Evolutionary conservation across 2,113 vertebrate species (phyloP).

Genomic region (Entomyzon cyanotis): DNA sequence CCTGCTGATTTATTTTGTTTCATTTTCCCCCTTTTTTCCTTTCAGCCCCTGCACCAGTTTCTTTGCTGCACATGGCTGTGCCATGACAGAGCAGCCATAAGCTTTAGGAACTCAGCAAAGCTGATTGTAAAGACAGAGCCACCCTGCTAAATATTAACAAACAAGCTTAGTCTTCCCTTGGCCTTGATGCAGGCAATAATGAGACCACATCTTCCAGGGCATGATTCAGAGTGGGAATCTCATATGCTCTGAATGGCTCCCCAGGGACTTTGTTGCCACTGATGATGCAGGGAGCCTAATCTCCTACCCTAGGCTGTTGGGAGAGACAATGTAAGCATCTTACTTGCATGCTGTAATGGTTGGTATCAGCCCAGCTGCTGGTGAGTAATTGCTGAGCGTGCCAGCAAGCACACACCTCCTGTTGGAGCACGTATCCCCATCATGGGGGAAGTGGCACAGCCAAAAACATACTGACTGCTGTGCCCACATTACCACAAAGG

Average conservation of each 20-base stretch:
- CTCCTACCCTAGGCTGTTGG: conserved; percentile 11
- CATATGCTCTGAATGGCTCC: conserved; percentile 16
- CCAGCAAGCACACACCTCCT: conserved; percentile 18
- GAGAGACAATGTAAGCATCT: conserved; percentile 39
- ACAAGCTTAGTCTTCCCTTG: not conserved
- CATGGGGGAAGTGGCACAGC: not conserved
- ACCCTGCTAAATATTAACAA: not conserved
- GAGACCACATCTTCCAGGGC: conserved; percentile 21
- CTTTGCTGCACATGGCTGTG: not conserved
- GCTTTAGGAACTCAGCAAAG: not conserved
- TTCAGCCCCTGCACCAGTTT: not conserved
- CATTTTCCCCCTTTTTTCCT: not conserved
- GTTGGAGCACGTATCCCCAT: not conserved
- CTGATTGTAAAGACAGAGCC: not conserved
- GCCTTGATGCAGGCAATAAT: not conserved
- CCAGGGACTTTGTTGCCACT: conserved; percentile 34
- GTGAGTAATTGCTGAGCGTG: conserved; percentile 1
- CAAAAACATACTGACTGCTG: not conserved
- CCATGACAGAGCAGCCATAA: not conserved
- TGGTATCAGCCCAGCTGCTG: conserved; percentile 51
- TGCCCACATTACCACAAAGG: not conserved
- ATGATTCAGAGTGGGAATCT: conserved; percentile 29
- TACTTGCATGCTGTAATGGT: conserved; percentile 33
- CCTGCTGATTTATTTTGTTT: not conserved
- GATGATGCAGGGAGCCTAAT: not conserved